phyloP scores from a whole-genome alignment of 2,113 vertebrate genomes.

The Alosa alosa region DNA sequence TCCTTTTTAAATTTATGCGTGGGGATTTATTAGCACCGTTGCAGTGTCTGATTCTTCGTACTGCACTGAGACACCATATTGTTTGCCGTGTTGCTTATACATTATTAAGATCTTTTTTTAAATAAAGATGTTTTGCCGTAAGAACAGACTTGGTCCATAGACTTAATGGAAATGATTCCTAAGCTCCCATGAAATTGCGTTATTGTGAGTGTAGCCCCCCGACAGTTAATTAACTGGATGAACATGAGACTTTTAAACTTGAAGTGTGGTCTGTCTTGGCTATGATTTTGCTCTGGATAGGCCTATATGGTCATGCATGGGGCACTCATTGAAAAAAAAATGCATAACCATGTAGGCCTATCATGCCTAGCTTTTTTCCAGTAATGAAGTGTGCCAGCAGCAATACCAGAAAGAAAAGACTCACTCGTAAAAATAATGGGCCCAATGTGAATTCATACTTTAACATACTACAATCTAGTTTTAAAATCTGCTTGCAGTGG shows the following conservation, averaged over 20 bases:
- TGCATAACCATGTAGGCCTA: no score
- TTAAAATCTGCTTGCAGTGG: no score
- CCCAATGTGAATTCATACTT: no score
- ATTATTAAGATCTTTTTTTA: slow-evolving; percentile 25
- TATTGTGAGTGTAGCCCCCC: neutral
- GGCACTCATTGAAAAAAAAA: no score
- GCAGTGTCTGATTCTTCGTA: neutral
- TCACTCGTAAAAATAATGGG: no score
- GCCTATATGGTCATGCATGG: no score
- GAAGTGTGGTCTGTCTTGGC: no score
- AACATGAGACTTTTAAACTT: neutral
- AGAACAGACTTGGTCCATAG: neutral
- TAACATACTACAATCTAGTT: no score
- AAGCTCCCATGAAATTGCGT: neutral
- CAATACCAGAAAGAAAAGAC: neutral
- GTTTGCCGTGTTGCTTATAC: neutral
- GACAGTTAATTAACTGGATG: neutral
- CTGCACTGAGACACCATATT: neutral
- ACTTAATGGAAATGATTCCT: neutral
- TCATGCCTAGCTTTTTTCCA: neutral
- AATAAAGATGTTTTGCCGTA: neutral
- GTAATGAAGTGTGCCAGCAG: neutral
- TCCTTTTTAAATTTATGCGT: slow-evolving; percentile 28
- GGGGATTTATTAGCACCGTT: slow-evolving; percentile 28
- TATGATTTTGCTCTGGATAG: no score